Percentiles rank a stretch among this genome's conserved stretches.
phyloP scores from a whole-genome alignment of 2,113 vertebrate species.

The Apeltes quadracus region DNA sequence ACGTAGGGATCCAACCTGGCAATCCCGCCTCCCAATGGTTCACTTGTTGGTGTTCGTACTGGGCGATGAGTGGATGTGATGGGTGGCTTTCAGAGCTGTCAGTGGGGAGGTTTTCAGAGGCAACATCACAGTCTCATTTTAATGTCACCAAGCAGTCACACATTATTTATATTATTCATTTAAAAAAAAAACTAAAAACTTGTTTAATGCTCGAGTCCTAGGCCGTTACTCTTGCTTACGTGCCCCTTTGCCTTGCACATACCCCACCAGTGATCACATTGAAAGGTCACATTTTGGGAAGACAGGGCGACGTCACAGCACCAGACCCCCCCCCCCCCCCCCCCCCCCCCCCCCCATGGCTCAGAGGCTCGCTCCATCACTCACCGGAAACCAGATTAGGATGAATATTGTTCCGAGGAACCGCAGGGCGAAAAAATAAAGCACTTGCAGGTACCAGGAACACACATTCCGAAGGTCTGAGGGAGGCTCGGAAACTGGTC shows the following conservation, averaged over 20 bases:
- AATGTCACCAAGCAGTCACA: constrained; percentile 6
- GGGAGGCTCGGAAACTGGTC: constrained; percentile 53
- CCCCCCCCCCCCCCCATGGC: constrained; percentile 18
- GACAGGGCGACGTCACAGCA: constrained; percentile 9
- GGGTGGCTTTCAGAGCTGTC: constrained; percentile 13
- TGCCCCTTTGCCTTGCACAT: background rate
- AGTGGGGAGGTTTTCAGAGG: background rate
- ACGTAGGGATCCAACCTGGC: constrained; percentile 16
- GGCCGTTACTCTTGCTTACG: constrained; percentile 15
- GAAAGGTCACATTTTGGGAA: constrained; percentile 53
- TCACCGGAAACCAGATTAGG: constrained; percentile 68
- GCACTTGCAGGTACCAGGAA: constrained; percentile 15
- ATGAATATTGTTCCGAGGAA: constrained; percentile 60
- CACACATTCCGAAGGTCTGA: constrained; percentile 27
- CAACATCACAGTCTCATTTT: constrained; percentile 5
- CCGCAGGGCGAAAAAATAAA: constrained; percentile 41
- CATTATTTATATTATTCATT: too few species aligned
- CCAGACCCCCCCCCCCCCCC: constrained; percentile 12
- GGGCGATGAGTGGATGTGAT: background rate
- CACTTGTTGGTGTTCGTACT: constrained; percentile 16
- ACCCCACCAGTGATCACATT: constrained; percentile 23
- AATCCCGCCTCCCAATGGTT: constrained; percentile 19
- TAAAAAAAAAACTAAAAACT: constrained; percentile 18
- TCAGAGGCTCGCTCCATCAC: constrained; percentile 56
- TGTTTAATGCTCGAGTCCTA: background rate